phyloP scores from a whole-genome alignment of 2,797 vertebrate species.

The Morus bassanus region DNA sequence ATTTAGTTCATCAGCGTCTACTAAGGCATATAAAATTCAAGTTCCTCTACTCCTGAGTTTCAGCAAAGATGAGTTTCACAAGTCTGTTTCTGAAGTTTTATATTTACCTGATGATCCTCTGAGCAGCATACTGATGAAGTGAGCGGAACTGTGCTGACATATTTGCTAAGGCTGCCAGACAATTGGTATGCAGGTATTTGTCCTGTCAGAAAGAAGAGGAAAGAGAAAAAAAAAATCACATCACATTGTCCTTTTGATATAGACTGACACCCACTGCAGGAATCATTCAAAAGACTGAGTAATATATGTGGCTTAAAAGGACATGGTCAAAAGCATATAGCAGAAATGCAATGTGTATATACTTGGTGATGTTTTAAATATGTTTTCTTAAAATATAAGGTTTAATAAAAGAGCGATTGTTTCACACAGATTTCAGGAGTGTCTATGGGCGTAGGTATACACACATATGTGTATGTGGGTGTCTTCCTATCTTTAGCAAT shows the following conservation, averaged over 20 bases:
- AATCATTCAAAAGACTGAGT: background rate
- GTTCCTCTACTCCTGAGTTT: background rate
- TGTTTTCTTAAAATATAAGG: background rate
- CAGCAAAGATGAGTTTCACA: background rate
- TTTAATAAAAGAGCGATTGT: background rate
- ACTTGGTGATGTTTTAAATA: background rate
- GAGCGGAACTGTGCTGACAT: slow-evolving; percentile 98
- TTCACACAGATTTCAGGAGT: background rate
- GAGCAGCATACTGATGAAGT: slow-evolving; percentile 96
- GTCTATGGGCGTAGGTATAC: too few relatives aligned
- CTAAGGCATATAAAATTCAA: background rate
- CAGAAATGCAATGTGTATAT: background rate
- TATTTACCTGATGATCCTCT: slow-evolving; percentile 95
- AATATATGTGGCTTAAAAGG: background rate
- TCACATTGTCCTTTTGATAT: background rate
- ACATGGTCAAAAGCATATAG: background rate
- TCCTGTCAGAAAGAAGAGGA: slow-evolving; percentile 78
- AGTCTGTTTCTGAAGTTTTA: background rate
- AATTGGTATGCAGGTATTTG: slow-evolving; percentile 99
- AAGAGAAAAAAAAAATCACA: background rate
- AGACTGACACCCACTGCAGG: background rate
- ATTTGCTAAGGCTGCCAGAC: slow-evolving; percentile 95
- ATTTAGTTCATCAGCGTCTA: background rate
- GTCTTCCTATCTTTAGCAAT: background rate
- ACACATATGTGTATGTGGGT: background rate